Evolutionary conservation across 2,113 vertebrate species (phyloP).

Genomic region (Rhynchomys soricoides): DNA sequence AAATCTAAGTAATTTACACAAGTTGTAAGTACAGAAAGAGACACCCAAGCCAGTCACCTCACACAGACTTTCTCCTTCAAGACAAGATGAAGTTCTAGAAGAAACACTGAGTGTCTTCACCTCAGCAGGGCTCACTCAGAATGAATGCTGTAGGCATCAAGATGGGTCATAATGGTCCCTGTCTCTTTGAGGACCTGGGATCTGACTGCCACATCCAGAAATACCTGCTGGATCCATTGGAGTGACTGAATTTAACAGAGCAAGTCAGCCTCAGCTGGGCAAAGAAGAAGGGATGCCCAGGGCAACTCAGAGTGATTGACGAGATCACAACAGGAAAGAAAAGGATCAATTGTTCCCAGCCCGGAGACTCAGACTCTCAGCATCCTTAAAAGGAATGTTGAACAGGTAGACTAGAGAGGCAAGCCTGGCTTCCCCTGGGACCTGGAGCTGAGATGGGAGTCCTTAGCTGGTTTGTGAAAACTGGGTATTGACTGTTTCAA

Average conservation of each 20-base stretch:
- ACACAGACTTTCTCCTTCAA: neutral
- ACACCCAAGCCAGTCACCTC: neutral
- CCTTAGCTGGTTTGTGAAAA: constrained; percentile 41
- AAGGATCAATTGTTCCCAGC: neutral
- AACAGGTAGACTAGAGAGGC: constrained; percentile 34
- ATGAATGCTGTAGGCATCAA: neutral
- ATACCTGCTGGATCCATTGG: constrained; percentile 4
- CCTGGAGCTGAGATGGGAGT: constrained; percentile 23
- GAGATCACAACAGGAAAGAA: neutral
- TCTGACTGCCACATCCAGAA: constrained; percentile 49
- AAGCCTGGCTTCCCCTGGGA: constrained; percentile 48
- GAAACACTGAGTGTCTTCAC: neutral
- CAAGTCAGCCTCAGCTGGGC: neutral
- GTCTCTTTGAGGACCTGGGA: neutral
- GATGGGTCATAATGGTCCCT: neutral
- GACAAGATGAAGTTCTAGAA: neutral
- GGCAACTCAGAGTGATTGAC: neutral
- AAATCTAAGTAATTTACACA: neutral
- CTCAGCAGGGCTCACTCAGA: neutral
- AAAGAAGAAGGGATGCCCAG: neutral
- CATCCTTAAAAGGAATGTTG: constrained; percentile 36
- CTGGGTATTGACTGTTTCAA: constrained; percentile 21
- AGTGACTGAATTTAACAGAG: constrained; percentile 62
- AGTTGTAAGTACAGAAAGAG: neutral
- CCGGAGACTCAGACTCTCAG: neutral